phyloP scores from a whole-genome alignment of 2,797 vertebrate species.

The Acridotheres tristis region DNA sequence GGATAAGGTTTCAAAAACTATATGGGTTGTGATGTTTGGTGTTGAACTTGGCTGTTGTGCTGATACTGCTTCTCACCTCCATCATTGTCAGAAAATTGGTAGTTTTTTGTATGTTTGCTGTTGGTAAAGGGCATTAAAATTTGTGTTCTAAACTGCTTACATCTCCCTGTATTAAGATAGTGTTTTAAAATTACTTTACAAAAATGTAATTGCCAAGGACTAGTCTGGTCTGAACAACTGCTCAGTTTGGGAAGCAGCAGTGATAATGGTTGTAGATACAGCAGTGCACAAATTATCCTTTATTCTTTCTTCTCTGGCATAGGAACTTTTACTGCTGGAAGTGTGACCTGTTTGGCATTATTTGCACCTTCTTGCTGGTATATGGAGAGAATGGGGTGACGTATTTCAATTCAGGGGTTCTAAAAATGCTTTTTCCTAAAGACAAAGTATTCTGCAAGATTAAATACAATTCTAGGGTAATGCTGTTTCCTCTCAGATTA shows the following conservation, averaged over 20 bases:
- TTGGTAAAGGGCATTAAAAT: background rate
- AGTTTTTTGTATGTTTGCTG: background rate
- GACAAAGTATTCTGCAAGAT: background rate
- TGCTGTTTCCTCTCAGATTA: background rate
- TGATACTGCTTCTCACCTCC: background rate
- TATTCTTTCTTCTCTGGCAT: background rate
- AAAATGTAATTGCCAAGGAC: background rate
- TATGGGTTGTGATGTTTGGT: background rate
- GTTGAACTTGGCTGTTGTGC: background rate
- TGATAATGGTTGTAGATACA: background rate
- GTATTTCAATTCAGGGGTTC: background rate
- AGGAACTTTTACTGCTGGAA: background rate
- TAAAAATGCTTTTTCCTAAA: background rate
- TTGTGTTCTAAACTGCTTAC: background rate
- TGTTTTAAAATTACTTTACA: background rate
- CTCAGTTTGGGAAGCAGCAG: background rate
- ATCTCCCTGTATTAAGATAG: background rate
- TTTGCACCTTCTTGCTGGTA: background rate
- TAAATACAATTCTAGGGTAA: background rate
- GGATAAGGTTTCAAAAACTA: background rate
- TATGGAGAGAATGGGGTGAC: background rate
- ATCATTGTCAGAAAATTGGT: background rate
- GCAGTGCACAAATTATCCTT: background rate
- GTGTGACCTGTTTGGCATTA: background rate
- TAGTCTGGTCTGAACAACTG: background rate